Evolutionary conservation across 2,888 invertebrate genomes (phyloP), one percentile per base, ranked within the genome.

Genomic region (Linnaemya tessellans): DNA sequence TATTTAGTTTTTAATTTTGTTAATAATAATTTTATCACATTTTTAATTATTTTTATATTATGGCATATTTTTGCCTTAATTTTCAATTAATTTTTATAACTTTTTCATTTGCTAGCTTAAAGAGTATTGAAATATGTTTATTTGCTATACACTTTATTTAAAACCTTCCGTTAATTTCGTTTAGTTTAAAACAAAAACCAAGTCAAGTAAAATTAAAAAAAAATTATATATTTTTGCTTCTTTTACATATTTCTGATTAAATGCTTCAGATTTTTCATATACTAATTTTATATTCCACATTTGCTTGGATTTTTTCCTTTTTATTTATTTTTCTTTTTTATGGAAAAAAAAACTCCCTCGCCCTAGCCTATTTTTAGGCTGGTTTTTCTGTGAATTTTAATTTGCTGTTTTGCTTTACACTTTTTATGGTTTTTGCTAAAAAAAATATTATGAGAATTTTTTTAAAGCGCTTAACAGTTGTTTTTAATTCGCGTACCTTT

Each of bases 401-500:
- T 64, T 68, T 67, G 13, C 49, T 64, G 18, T 67, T 71, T 68
- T 84, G 79, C 67, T 83, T 54, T 73, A 64, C 67, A 60, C 56
- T 73, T 49, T 60, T 46, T 41, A 49, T 30, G 41, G 13, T 70
- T 74, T 67, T 60, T 68, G 30, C 67, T 54, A 51, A 54, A 41
- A 62, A 13, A 38, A 67, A 20, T 11, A 13, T 54, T 64, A 18
- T 20, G 25, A 11, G n/a, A 38, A 79, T 56, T 58, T 65, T 9
- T 49, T 58, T 5, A 18, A 58, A 73, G 80, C 80, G 68, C 64
- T 51, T 46, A 73, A 15, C 18, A 51, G 81, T 70, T 83, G 80
- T 86, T 62, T 80, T 83, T 71, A 46, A 77, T 58, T 77, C 86
- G 83, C 86, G 83, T 83, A 83, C 75, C 80, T 80, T 83, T 77